Conservation (phyloP, 1,140 invertebrate genomes). For the Brachionus rotundiformis region DNA sequence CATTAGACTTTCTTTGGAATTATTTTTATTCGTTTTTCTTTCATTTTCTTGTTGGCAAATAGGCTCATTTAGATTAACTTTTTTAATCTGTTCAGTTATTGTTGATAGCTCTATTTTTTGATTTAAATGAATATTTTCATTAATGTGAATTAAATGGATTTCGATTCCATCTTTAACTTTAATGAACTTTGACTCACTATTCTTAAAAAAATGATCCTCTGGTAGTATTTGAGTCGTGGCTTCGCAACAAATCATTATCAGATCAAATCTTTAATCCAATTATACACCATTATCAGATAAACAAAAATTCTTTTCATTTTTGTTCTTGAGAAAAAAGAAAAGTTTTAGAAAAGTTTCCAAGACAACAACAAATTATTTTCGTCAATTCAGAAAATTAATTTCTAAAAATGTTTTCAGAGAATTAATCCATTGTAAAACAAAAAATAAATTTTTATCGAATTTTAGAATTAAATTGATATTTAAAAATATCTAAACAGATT, state of each 20-base stretch:
- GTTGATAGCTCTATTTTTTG: not conserved
- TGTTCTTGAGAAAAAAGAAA: not conserved
- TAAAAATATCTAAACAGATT: not conserved
- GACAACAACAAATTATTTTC: constrained; percentile 19
- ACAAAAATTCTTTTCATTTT: not conserved
- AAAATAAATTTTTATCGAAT: not conserved
- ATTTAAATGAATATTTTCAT: not conserved
- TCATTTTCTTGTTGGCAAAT: not conserved
- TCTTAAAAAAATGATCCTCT: not conserved
- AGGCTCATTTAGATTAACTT: not conserved
- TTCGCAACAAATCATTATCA: constrained; percentile 5
- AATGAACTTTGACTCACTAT: not conserved
- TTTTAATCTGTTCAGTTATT: not conserved
- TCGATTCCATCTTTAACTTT: not conserved
- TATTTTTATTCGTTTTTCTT: not conserved
- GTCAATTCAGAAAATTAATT: not conserved
- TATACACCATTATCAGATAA: not conserved
- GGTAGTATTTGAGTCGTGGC: not conserved
- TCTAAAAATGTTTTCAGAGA: not conserved
- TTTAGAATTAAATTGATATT: not conserved
- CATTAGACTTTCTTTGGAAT: not conserved
- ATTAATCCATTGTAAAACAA: constrained; percentile 1
- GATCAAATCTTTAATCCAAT: not conserved
- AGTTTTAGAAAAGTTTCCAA: not conserved
- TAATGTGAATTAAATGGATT: constrained; percentile 11